A percentile compares a stretch with the other conserved stretches of the same genome.
These are phyloP conservation scores for Crotalus tigris DNA, from an alignment of 2,113 vertebrate species.

Conservation along the genomic window DNA sequence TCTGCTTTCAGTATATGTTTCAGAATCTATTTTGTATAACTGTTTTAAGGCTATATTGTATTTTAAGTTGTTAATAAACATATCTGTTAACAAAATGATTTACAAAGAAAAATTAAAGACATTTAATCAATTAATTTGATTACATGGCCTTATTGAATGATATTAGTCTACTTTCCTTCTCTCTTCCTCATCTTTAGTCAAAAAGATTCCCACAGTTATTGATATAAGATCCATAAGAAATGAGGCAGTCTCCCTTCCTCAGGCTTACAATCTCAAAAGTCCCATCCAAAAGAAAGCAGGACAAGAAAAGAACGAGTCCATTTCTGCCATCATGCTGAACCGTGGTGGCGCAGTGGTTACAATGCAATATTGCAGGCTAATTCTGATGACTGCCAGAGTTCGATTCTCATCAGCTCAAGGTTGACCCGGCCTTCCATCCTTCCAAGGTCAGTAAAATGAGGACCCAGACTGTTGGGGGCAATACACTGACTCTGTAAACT, in stretches of 20 bases:
- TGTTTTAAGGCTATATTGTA: neutral
- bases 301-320: neutral
- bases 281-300: neutral
- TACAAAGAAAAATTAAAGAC: slow-evolving; percentile 1
- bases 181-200: neutral
- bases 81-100: neutral
- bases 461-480: too few species aligned
- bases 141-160: neutral
- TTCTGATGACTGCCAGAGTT: too few species aligned
- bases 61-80: neutral
- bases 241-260: neutral
- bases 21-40: neutral
- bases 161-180: neutral
- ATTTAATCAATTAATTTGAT: neutral
- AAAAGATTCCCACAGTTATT: neutral
- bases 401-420: too few species aligned
- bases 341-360: too few species aligned
- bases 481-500: too few species aligned
- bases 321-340: neutral
- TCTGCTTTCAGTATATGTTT: neutral
- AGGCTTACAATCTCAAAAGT: neutral
- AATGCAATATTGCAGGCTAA: too few species aligned
- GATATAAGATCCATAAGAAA: neutral
- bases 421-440: too few species aligned
- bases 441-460: too few species aligned